A percentile compares a stretch with the other conserved stretches of the same genome.
Conservation (phyloP, 2,888 invertebrate genomes). For the Caenorhabditis sp. region DNA sequence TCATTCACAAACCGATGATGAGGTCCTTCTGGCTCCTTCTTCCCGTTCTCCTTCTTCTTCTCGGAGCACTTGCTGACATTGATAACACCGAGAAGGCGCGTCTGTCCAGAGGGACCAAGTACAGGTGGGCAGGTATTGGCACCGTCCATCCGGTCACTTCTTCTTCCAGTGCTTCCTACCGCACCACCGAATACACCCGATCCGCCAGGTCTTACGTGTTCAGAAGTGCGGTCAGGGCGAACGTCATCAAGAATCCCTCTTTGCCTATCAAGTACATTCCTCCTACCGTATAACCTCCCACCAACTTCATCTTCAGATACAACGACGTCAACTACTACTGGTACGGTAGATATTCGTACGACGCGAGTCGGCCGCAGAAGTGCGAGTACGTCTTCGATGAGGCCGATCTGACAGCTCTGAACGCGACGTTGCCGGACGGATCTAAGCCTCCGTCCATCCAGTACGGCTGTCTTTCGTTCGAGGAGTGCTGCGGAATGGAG, state of each 20-base stretch:
- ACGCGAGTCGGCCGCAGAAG: slow-evolving; percentile 17
- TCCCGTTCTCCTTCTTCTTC: not conserved
- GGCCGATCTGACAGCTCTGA: not conserved
- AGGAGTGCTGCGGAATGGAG: slow-evolving; percentile 33
- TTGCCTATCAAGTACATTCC: slow-evolving; percentile 17
- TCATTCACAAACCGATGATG: slow-evolving; percentile 13
- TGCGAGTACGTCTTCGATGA: slow-evolving; percentile 24
- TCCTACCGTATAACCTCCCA: not conserved
- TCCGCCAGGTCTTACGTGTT: not conserved
- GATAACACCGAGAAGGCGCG: not conserved
- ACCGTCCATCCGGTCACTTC: not conserved
- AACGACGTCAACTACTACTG: slow-evolving; percentile 30
- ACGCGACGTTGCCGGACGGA: slow-evolving; percentile 8
- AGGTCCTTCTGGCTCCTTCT: slow-evolving; percentile 3
- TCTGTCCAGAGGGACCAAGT: too few species aligned
- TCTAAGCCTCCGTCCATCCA: slow-evolving; percentile 20
- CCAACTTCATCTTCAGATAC: not conserved
- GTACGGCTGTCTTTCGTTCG: slow-evolving; percentile 19
- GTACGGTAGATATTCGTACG: slow-evolving; percentile 22
- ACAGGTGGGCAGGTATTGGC: not conserved
- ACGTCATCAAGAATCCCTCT: slow-evolving; percentile 14
- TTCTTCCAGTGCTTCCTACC: slow-evolving; percentile 5
- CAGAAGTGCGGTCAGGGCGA: not conserved
- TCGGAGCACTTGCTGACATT: not conserved
- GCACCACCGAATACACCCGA: not conserved